Conservation (phyloP, 2,797 vertebrate species). For the Liparis tanakae region DNA sequence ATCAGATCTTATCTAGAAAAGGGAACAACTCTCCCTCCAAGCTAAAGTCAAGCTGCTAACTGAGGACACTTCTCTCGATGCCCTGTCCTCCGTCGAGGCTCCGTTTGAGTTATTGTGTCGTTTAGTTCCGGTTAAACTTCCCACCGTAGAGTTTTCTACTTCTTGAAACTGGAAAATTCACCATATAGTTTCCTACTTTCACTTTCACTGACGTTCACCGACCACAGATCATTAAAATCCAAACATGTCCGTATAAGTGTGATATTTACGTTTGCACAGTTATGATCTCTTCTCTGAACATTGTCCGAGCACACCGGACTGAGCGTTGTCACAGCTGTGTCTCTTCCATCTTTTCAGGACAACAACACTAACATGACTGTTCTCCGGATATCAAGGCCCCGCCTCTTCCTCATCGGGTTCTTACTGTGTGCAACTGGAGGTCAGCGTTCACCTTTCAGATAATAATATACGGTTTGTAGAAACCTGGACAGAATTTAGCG, state of each 20-base stretch:
- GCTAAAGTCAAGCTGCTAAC: neutral
- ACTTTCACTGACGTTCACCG: neutral
- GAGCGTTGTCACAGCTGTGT: slow-evolving; percentile 1
- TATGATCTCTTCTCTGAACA: neutral
- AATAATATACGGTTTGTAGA: neutral
- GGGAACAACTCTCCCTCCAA: neutral
- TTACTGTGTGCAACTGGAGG: slow-evolving; percentile 60
- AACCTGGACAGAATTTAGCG: neutral
- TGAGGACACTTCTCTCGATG: neutral
- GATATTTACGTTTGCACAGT: neutral
- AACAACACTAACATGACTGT: slow-evolving; percentile 46
- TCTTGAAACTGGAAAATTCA: neutral
- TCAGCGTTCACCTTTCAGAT: slow-evolving; percentile 38
- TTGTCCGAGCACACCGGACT: neutral
- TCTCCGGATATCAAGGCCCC: slow-evolving; percentile 50
- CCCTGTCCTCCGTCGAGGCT: neutral
- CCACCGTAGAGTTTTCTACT: neutral
- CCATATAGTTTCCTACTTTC: neutral
- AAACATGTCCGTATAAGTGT: neutral
- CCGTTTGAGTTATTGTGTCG: neutral
- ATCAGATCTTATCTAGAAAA: neutral
- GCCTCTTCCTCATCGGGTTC: slow-evolving; percentile 30
- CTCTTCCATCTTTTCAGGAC: slow-evolving; percentile 42
- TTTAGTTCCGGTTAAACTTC: neutral
- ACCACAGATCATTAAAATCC: neutral